Evolutionary conservation across 2,113 vertebrate genomes (phyloP).

Genomic region (Ammodytes dubius): DNA sequence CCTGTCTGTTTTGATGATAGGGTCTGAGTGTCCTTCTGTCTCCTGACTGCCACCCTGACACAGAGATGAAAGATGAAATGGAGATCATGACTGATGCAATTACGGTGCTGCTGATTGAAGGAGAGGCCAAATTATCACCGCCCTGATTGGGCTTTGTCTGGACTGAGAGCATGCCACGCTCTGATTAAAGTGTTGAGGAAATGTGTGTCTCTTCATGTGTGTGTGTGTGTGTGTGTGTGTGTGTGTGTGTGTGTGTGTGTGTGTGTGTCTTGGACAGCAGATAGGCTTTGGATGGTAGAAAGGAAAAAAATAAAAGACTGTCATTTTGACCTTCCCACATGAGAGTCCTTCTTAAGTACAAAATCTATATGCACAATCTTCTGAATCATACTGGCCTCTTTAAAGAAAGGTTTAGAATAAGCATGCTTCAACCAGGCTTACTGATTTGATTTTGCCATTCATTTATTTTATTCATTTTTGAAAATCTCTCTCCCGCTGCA

Average conservation of each 20-base stretch:
- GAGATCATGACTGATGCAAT: slow-evolving; percentile 88
- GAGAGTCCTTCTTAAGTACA: slow-evolving; percentile 39
- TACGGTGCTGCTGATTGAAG: slow-evolving; percentile 86
- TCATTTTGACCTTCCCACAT: slow-evolving; percentile 74
- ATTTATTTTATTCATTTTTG: slow-evolving; percentile 25
- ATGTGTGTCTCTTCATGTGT: slow-evolving; percentile 52
- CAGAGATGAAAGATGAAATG: slow-evolving; percentile 85
- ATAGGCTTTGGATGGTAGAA: slow-evolving; percentile 37
- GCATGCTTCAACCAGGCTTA: background rate
- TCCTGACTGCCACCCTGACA: slow-evolving; percentile 67
- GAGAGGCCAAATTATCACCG: slow-evolving; percentile 87
- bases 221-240: slow-evolving; percentile 38
- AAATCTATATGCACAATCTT: slow-evolving; percentile 40
- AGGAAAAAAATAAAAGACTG: slow-evolving; percentile 44
- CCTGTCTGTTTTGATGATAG: slow-evolving; percentile 77
- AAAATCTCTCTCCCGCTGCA: background rate
- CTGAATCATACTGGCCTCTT: slow-evolving; percentile 37
- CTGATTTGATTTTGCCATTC: background rate
- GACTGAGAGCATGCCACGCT: slow-evolving; percentile 78
- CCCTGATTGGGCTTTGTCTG: slow-evolving; percentile 87
- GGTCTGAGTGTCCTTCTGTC: slow-evolving; percentile 74
- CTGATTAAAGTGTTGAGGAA: slow-evolving; percentile 84
- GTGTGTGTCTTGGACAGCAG: slow-evolving; percentile 45
- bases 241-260: slow-evolving; percentile 26
- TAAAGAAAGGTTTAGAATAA: background rate